These are phyloP conservation scores for Plusia festucae DNA, from an alignment of 2,888 invertebrate genomes.

Conservation along the genomic window DNA sequence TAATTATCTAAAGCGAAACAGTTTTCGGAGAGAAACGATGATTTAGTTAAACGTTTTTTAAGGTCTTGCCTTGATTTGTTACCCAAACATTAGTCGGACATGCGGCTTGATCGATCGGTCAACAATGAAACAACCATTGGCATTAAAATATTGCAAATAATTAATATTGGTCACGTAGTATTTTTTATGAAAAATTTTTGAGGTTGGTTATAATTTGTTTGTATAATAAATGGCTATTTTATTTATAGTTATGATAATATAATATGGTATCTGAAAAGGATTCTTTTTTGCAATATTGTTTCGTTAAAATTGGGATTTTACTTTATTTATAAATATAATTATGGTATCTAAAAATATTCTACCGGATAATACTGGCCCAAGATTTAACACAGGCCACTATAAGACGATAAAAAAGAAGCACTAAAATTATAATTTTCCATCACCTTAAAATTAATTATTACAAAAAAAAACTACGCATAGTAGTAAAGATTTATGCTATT, in stretches of 20 bases:
- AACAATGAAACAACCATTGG: slow-evolving; percentile 47
- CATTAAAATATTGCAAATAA: slow-evolving; percentile 45
- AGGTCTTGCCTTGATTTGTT: slow-evolving; percentile 86
- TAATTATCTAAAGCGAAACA: slow-evolving; percentile 87
- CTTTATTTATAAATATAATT: too few species aligned
- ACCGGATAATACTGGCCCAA: too few species aligned
- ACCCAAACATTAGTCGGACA: slow-evolving; percentile 76
- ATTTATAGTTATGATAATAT: slow-evolving; percentile 1
- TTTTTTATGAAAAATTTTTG: slow-evolving; percentile 25
- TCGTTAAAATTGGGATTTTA: too few species aligned
- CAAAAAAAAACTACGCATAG: too few species aligned
- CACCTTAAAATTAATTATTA: too few species aligned
- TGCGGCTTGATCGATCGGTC: slow-evolving; percentile 54
- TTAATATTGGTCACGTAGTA: slow-evolving; percentile 23
- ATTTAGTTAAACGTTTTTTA: slow-evolving; percentile 87
- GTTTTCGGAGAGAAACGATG: slow-evolving; percentile 84
- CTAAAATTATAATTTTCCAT: too few species aligned
- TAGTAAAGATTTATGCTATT: too few species aligned
- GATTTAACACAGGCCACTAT: too few species aligned
- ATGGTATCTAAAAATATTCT: too few species aligned
- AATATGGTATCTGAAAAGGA: not conserved
- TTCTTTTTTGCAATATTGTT: too few species aligned
- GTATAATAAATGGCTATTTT: slow-evolving; percentile 17
- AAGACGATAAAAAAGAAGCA: too few species aligned
- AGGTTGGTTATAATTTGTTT: slow-evolving; percentile 31